Percentiles rank a stretch among this genome's conserved stretches.
phyloP scores from a whole-genome alignment of 2,888 invertebrate genomes.

The Amphipoea oculea region DNA sequence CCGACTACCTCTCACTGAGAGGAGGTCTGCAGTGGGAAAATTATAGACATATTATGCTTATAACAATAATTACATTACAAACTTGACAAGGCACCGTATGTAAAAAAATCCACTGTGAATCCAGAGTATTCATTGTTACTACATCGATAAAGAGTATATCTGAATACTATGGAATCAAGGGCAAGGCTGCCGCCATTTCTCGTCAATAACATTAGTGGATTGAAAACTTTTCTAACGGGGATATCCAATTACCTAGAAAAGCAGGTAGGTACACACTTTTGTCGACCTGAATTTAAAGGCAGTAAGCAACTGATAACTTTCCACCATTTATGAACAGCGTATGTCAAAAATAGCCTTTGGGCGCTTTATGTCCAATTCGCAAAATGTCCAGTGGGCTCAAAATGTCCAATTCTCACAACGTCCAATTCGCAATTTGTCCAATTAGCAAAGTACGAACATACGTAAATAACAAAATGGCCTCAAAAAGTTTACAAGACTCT shows the following conservation, averaged over 20 bases:
- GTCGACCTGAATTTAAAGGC: conserved; percentile 3
- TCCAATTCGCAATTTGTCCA: too few species aligned
- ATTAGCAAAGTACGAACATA: neutral
- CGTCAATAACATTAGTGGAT: conserved; percentile 30
- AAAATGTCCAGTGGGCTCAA: too few species aligned
- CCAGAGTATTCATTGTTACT: neutral
- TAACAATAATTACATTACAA: neutral
- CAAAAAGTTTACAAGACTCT: neutral
- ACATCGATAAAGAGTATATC: neutral
- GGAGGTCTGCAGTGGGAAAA: too few species aligned
- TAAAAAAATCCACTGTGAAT: neutral
- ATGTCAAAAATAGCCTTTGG: neutral
- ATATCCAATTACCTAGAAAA: conserved; percentile 25
- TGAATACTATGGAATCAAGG: conserved; percentile 6
- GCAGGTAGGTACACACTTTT: neutral
- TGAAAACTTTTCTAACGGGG: conserved; percentile 34
- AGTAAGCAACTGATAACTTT: neutral
- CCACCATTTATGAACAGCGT: neutral
- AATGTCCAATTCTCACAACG: too few species aligned
- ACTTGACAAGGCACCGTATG: neutral
- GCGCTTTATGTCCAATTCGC: too few species aligned
- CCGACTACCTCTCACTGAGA: too few species aligned
- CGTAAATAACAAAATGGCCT: neutral
- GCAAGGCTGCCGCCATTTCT: conserved; percentile 11
- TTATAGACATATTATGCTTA: too few species aligned